Evolutionary conservation across 1,140 invertebrate genomes (phyloP).

Genomic region (Oedothorax gibbosus): DNA sequence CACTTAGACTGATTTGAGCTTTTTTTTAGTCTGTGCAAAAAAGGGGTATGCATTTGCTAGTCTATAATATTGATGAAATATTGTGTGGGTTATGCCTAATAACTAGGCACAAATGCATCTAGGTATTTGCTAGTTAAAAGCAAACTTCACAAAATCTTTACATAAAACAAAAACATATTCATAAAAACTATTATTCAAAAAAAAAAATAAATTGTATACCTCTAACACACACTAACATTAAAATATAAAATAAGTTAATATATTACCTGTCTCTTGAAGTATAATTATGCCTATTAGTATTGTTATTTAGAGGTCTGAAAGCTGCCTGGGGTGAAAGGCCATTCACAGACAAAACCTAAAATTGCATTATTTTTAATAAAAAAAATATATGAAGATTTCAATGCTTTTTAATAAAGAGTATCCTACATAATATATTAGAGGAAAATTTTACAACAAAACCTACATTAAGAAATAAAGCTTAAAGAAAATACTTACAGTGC

Average conservation of each 20-base stretch:
- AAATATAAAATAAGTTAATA: background rate
- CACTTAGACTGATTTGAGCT: too few relatives aligned
- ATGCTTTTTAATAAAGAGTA: background rate
- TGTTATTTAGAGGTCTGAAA: conserved; percentile 68
- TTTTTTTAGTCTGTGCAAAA: too few relatives aligned
- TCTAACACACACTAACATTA: too few relatives aligned
- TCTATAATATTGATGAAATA: too few relatives aligned
- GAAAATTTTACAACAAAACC: background rate
- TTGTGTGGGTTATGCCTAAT: too few relatives aligned
- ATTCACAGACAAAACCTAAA: conserved; percentile 78
- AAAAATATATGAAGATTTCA: background rate
- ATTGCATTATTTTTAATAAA: conserved; percentile 4
- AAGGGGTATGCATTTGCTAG: too few relatives aligned
- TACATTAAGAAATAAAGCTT: background rate
- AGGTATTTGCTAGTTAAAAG: too few relatives aligned
- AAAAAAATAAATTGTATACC: too few relatives aligned
- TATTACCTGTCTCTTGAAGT: conserved; percentile 48
- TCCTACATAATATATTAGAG: background rate
- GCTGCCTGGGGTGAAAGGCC: conserved; percentile 78
- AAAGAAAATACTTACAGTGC: conserved; percentile 60
- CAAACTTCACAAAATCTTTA: too few relatives aligned
- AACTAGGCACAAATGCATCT: too few relatives aligned
- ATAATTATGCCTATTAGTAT: conserved; percentile 58
- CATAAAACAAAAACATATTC: too few relatives aligned
- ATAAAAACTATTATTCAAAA: too few relatives aligned